Conservation (phyloP, 2,888 invertebrate genomes). For the Parascotia fuliginaria region DNA sequence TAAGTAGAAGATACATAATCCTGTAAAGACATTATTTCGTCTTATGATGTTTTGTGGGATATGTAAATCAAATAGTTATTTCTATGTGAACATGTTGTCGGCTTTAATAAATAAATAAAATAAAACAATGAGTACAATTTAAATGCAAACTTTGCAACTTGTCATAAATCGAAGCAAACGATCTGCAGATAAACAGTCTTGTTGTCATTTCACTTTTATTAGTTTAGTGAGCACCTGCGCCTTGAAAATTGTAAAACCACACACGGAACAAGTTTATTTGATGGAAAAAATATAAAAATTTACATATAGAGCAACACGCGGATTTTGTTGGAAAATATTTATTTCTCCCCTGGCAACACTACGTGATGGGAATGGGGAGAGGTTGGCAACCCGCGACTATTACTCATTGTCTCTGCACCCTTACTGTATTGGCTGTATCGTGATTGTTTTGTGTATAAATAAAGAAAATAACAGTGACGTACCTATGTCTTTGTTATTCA, state of each 20-base stretch:
- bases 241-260: constrained; percentile 71
- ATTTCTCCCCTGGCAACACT: constrained; percentile 78
- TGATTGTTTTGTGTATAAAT: constrained; percentile 43
- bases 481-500: background rate
- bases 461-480: constrained; percentile 9
- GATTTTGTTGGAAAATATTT: constrained; percentile 71
- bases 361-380: constrained; percentile 71
- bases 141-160: background rate
- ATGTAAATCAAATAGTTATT: no score
- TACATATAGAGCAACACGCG: constrained; percentile 75
- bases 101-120: no score
- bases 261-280: constrained; percentile 61
- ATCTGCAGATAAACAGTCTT: no score
- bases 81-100: no score
- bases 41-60: no score
- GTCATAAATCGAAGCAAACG: background rate
- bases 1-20: no score
- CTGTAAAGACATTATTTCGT: no score
- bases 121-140: background rate
- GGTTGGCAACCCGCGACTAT: constrained; percentile 58
- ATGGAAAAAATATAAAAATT: constrained; percentile 77
- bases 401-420: constrained; percentile 59
- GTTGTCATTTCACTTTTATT: constrained; percentile 7
- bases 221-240: constrained; percentile 58
- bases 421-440: constrained; percentile 45